These are phyloP conservation scores for Tetranychus cinnabarinus DNA, from an alignment of 1,140 invertebrate species.

Conservation along the genomic window DNA sequence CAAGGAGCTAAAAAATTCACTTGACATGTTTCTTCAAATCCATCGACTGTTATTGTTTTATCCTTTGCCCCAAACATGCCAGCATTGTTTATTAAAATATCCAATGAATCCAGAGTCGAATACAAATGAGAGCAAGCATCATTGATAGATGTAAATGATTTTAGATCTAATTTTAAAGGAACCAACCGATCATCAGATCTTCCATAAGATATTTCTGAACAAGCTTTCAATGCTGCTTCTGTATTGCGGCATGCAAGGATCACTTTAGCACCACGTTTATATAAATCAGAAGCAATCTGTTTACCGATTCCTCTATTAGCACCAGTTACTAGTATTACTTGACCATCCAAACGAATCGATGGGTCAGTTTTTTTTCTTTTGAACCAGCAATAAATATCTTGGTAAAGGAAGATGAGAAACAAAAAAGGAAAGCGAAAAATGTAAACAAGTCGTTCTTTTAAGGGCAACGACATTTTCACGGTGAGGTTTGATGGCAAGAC, in stretches of 20 bases:
- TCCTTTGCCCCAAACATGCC: conserved; percentile 21
- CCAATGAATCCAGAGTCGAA: conserved; percentile 21
- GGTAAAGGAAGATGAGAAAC: neutral
- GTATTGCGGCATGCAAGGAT: conserved; percentile 45
- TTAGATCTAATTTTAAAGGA: too few relatives aligned
- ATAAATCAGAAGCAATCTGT: conserved; percentile 45
- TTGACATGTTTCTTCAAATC: conserved; percentile 13
- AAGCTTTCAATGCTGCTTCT: too few relatives aligned
- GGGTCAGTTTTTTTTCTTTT: neutral
- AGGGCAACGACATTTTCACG: neutral
- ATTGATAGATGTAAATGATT: conserved; percentile 41
- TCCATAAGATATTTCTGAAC: too few relatives aligned
- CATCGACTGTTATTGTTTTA: conserved; percentile 11
- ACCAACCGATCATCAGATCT: too few relatives aligned
- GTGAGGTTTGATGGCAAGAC: too few relatives aligned
- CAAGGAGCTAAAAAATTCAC: conserved; percentile 15
- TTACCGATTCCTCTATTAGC: conserved; percentile 65
- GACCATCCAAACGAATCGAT: conserved; percentile 24
- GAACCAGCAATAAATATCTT: neutral
- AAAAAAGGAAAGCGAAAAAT: neutral
- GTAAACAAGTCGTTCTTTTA: neutral
- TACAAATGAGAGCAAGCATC: conserved; percentile 35
- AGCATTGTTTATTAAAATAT: conserved; percentile 74
- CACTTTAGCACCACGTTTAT: conserved; percentile 42
- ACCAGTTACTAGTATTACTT: conserved; percentile 58